phyloP scores from a whole-genome alignment of 2,113 vertebrate species.

The Spilogale gracilis region DNA sequence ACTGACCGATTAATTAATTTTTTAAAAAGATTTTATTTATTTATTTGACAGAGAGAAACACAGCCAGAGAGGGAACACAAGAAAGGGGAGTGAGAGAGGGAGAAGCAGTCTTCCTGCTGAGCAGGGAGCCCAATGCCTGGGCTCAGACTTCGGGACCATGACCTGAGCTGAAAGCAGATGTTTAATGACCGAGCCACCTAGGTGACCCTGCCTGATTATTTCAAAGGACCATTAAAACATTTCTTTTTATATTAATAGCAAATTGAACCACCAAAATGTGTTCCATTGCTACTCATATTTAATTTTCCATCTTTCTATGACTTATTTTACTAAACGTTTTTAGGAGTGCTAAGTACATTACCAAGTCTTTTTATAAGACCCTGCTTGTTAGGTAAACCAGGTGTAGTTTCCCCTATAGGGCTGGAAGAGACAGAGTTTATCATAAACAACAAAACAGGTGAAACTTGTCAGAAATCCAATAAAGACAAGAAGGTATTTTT shows the following conservation, averaged over 20 bases:
- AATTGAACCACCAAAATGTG: not conserved
- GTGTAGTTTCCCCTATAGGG: not conserved
- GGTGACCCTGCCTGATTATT: not conserved
- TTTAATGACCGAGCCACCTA: too few relatives aligned
- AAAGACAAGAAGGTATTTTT: not conserved
- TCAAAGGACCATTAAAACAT: not conserved
- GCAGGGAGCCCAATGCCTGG: too few relatives aligned
- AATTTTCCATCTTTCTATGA: not conserved
- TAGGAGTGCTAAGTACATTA: not conserved
- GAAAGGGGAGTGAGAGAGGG: too few relatives aligned
- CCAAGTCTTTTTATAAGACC: not conserved
- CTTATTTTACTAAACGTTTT: not conserved
- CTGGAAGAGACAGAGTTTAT: not conserved
- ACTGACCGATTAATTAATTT: not conserved
- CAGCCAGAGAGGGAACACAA: too few relatives aligned
- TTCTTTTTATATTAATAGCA: not conserved
- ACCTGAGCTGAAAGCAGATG: too few relatives aligned
- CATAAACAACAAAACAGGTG: not conserved
- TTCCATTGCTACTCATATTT: not conserved
- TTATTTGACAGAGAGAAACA: too few relatives aligned
- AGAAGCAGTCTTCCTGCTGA: too few relatives aligned
- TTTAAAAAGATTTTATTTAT: too few relatives aligned
- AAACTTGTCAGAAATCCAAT: not conserved
- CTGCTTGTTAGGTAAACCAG: not conserved
- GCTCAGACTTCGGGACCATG: too few relatives aligned